Base-by-base conservation (phyloP, 1,140 invertebrate genomes). In the Lamellibrachia luymesi region DNA sequence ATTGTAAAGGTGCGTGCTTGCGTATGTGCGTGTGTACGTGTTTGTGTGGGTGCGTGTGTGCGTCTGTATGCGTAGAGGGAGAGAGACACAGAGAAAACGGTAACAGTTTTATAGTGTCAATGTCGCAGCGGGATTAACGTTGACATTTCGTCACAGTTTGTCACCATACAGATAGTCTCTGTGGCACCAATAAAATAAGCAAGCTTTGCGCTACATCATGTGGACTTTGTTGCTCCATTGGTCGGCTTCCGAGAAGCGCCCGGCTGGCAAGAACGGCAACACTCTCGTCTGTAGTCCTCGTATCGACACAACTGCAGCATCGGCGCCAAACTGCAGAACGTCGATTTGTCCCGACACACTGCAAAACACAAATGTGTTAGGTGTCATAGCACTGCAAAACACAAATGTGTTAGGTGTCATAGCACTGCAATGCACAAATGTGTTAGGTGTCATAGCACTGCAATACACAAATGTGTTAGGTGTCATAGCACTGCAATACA, bases 251-350 rank as follows among this genome's bases (percentile, higher is more conserved):
- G 64, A 2, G 8, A 8, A 17, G 13, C 25, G 64, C 64, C 64
- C 25, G 64, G 1, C 64, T 80, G 64, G 17, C 98, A 98, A 92
- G 98, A 98, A 94, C 97, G 97, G 96, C 98, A 98, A 95, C 98
- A 98, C 95, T 98, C 98, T 94, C 97, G 97, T 95, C 97, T 97
- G 96, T 98, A 98, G 80, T 98, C 97, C 94, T 97, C 97, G 93
- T 98, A 97, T 92, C 97, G 97, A 96, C 98, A 98, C 97, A 98
- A 97, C 95, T 98, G 98, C 97, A 98, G 98, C 50, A 97, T 97
- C 95, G 97, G 97, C 25, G 98, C 98, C 95, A 98, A 98, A 94
- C 97, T 97, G 96, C 98, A 98, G 94, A 98, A 97, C 93, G 97
- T 97, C 50, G 98, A 98, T 90, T 97, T 97, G 95, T 98, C 98